Base-by-base conservation (phyloP, 1,140 invertebrate species). In the Dermatophagoides farinae region DNA sequence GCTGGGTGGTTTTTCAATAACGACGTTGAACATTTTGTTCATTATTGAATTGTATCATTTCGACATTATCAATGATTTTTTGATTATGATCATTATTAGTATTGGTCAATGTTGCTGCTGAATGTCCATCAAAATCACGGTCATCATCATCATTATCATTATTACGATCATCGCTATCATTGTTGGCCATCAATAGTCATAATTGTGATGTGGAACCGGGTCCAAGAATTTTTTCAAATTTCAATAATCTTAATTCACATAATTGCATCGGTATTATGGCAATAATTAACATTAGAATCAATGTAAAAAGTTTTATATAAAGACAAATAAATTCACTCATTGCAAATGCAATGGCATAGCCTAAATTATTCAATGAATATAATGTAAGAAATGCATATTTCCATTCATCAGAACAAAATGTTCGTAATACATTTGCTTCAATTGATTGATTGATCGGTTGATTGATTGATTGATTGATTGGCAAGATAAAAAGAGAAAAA, bases 341-440 rank as follows among this genome's bases (percentile, higher is more conserved):
- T 11, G 37, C 41, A 49, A 57, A 65, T 1, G 60, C 16, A 2
- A 61, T 12, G 2, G 44, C 41, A 46, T 61, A 49, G 12, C 64
- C 64, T 1, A 65, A 25, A 57, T 52, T 60, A 22, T 58, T 61
- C 9, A 63, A 14, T 18, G 40, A 50, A 40, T 57, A 63, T 16
- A 63, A 55, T 16, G 61, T 52, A 20, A 60, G 40, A 25, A 63
- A 50, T 0, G 64, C 57, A 16, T 60, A 54, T 39, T 61, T 57
- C 64, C 64, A 65, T 40, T 65, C 64, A 14, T 61, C 61, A 2
- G 49, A 16, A 16, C 49, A 25, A 38, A 58, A 65, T 11, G 59
- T 59, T 6, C 53, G 23, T 20, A 59, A 39, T 8, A 65, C 16
- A 39, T 63, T 63, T 25, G 64, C 64, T n/a, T 58, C 47, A 18